Evolutionary conservation across 1,140 invertebrate species (phyloP).

Genomic region (Atta cephalotes): DNA sequence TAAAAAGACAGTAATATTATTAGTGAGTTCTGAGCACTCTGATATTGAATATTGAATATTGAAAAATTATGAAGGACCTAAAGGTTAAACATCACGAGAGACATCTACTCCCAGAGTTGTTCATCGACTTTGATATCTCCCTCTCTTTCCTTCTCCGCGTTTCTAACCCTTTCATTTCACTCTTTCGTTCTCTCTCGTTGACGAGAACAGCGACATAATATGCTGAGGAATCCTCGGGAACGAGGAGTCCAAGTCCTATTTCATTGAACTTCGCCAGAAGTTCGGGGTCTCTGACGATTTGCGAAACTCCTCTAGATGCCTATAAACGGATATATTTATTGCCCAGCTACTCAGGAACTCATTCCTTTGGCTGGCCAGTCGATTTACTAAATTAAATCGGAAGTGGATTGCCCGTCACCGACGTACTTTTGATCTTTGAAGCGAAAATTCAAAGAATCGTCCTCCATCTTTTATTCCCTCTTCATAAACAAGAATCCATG

Average conservation of each 20-base stretch:
- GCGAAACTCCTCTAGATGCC: slow-evolving; percentile 72
- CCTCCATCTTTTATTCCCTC: neutral
- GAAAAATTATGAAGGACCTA: slow-evolving; percentile 13
- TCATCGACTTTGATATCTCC: slow-evolving; percentile 5
- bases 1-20: neutral
- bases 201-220: neutral
- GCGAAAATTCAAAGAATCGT: slow-evolving; percentile 60
- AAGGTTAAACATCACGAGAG: neutral
- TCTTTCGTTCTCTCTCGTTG: neutral
- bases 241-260: slow-evolving; percentile 53
- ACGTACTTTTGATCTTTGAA: slow-evolving; percentile 66
- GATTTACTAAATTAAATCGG: slow-evolving; percentile 73
- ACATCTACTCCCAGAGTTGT: slow-evolving; percentile 13
- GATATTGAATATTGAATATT: neutral
- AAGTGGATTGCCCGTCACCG: slow-evolving; percentile 72
- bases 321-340: slow-evolving; percentile 75
- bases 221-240: slow-evolving; percentile 40
- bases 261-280: slow-evolving; percentile 63
- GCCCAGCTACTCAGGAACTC: slow-evolving; percentile 62
- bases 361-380: slow-evolving; percentile 60
- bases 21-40: neutral
- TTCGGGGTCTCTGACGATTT: slow-evolving; percentile 69
- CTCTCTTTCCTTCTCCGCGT: neutral
- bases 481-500: neutral
- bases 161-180: neutral